Base-by-base conservation (phyloP, 2,888 invertebrate genomes). In the Aphodius sticticus region DNA sequence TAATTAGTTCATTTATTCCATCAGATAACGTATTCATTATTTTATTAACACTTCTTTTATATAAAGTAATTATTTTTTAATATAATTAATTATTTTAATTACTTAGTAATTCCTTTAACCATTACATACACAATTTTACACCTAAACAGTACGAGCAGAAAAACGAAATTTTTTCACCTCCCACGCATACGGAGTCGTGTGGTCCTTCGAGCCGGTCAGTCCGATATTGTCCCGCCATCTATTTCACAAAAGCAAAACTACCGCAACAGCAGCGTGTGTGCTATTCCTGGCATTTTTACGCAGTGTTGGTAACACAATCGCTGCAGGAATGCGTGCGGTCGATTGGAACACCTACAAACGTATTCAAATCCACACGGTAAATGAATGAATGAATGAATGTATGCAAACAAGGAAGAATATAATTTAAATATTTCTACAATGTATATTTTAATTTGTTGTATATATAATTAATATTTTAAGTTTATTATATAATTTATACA, bases 151-250 rank as follows among this genome's bases (percentile, higher is more conserved):
- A 12, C 53, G 4, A 53, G 2, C 1, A 53, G 2, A 53, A 53
- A 26, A 53, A 53, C 53, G 1, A 5, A 9, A 53, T 53, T 53
- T 5, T 53, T 53, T 53, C 9, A 12, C 53, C 53, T 53, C 53
- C 53, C 53, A 53, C 53, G 53, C 53, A 53, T 26, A 26, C 26
- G 53, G 12, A 53, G 1, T 53, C 53, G 53, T 53, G 53, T 53
- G 53, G 53, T 53, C 53, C 53, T 53, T 2, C 15, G 26, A 36
- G 78, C 69, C 80, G 84, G 84, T 83, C 84, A 81, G 76, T 82
- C 82, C 78, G 69, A 81, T 81, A 82, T 82, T 78, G 80, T 83
- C 80, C 76, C 85, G 88, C 87, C 88, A 88, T 87, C 88, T 88
- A 76, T 85, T 77, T 80, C 77, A 77, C 81, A 84, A 86, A 83